Base-by-base conservation (phyloP, 2,888 invertebrate genomes). In the Glyphotaelius pellucidus region DNA sequence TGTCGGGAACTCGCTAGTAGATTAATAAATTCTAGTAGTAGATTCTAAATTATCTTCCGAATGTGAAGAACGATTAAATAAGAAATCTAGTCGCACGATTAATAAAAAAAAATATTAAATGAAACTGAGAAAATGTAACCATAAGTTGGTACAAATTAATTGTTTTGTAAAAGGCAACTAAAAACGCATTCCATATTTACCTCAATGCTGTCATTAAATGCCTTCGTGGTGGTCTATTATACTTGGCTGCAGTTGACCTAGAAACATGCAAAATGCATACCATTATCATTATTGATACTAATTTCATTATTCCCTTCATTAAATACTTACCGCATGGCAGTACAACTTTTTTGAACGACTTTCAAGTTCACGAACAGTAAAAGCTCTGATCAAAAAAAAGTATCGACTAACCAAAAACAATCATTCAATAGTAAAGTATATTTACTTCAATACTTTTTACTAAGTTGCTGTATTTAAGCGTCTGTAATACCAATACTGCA, bases 231-330 rank as follows among this genome's bases (percentile, higher is more conserved):
- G 83, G 83, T 83, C 83, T 32, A 25, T 38, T 32, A 25, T 38
- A 32, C 35, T 38, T 35, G 25, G 9, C 35, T 35, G 35, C 25
- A 38, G 83, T 9, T 38, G 83, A 83, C 83, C 83, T 83, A 83
- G 83, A 83, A 83, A 35, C 7, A 15, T 83, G 83, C 32, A 9
- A 83, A 83, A 83, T 83, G 25, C 83, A 83, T 83, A 83, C 25
- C 83, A 83, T 83, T 83, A 83, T n/a, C 83, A 83, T 83, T 32
- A 83, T 83, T 83, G 38, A 83, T 83, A 83, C 83, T 83, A 83
- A 35, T 83, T 83, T 83, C n/a, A 83, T 38, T 19, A 83, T 83
- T 83, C 35, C 5, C 35, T n/a, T 67, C 67, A 67, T 67, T 67
- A 67, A 67, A 83, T 83, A 83, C 35, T 35, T 83, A 83, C 32